Conservation (phyloP, 1,140 invertebrate genomes). For the Bombus turneri region DNA sequence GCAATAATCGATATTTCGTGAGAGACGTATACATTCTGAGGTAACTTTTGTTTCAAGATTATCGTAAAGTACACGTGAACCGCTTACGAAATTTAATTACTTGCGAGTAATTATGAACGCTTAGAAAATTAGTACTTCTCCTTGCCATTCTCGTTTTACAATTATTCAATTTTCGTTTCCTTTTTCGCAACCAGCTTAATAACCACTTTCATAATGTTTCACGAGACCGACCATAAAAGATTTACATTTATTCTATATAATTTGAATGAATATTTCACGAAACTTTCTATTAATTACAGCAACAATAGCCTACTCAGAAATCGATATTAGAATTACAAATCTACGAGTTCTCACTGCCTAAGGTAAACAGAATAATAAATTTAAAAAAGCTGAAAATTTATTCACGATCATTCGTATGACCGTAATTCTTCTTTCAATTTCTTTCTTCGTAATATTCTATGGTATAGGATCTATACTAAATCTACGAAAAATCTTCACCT, state of each 20-base stretch:
- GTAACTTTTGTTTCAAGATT: not conserved
- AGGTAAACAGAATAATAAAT: not conserved
- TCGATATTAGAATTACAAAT: not conserved
- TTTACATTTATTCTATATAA: not conserved
- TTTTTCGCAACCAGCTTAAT: not conserved
- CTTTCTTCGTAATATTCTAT: no score
- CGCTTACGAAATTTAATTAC: not conserved
- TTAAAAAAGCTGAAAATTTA: not conserved
- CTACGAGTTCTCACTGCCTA: not conserved
- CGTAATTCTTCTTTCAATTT: no score
- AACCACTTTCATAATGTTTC: not conserved
- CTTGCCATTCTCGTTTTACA: not conserved
- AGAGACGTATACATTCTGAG: no score
- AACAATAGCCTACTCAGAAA: not conserved
- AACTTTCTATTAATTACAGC: not conserved
- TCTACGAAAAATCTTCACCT: no score
- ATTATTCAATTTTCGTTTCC: constrained; percentile 7
- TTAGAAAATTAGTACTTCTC: not conserved
- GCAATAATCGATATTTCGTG: no score
- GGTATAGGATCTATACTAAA: no score
- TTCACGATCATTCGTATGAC: not conserved
- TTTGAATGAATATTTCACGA: not conserved
- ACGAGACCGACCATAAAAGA: not conserved
- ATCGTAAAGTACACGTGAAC: not conserved
- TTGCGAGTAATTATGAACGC: not conserved